Conservation (phyloP, 2,797 vertebrate species). For the Podarcis lilfordi region DNA sequence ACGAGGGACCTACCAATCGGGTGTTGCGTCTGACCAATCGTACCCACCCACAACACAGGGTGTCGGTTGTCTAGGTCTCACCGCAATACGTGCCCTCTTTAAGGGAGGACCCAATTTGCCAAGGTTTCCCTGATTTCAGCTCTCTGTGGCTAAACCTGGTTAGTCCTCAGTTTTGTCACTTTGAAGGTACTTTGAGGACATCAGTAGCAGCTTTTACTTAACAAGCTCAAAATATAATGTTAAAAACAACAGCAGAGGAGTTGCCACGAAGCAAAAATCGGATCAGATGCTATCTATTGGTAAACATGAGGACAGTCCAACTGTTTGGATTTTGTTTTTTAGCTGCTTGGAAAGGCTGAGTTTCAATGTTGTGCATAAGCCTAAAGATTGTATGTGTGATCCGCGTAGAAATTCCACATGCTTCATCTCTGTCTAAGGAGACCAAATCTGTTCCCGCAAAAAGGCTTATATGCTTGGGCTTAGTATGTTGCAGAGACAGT, state of each 20-base stretch:
- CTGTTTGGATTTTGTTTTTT: conserved; percentile 36
- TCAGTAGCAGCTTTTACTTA: conserved; percentile 34
- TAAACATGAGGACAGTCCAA: conserved; percentile 47
- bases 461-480: neutral
- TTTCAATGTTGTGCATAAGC: neutral
- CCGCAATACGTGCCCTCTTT: too few relatives aligned
- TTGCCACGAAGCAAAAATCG: conserved; percentile 24
- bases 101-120: neutral
- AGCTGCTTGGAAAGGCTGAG: neutral
- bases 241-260: conserved; percentile 33
- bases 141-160: neutral
- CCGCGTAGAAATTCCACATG: neutral
- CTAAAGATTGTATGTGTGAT: neutral
- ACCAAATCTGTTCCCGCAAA: neutral
- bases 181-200: conserved; percentile 35
- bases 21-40: too few relatives aligned
- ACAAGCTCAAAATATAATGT: conserved; percentile 19
- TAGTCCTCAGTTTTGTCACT: neutral
- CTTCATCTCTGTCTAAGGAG: neutral
- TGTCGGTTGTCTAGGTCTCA: too few relatives aligned
- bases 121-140: neutral
- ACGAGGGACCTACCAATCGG: too few relatives aligned
- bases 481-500: neutral
- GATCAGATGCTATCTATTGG: conserved; percentile 24
- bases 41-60: too few relatives aligned